Evolutionary conservation across 2,888 invertebrate genomes (phyloP), one percentile per base, ranked within the genome.

Genomic region (Palloptera scutellata): DNA sequence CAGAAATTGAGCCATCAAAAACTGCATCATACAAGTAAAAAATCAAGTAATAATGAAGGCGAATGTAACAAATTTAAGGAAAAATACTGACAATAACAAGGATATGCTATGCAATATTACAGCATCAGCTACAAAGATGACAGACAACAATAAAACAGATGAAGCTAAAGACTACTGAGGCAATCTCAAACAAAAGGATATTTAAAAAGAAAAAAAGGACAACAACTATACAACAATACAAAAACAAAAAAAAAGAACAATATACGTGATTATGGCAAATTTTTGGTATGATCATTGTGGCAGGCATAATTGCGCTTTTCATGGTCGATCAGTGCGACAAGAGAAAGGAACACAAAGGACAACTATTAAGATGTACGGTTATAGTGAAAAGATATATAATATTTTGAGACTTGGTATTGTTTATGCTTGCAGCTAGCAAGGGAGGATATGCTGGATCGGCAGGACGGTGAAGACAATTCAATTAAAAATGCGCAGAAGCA

Each of bases 281-380:
- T 68, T 30, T 68, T 68, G 64, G 60, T 20, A 52, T 60, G 60
- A 65, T 61, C 67, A 65, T 57, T 73, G 70, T 70, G 70, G 71
- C 64, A 65, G 58, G 67, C 55, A 68, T 68, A 73, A 72, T 72
- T 73, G 73, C 69, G 64, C 69, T 73, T 68, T 71, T 72, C 71
- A 71, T 70, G 66, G 61, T 67, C 68, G 64, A 69, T 73, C 73
- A 72, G 70, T 64, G 69, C 66, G 30, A 30, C 30, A 30, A 30
- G 30, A 30, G 30, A 30, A 30, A 30, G 30, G 30, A 30, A 62
- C 68, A 59, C 66, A 67, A 62, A 61, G 45, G 61, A 53, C 11
- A 17, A 62, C 19, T 20, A 45, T 67, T 57, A 70, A 60, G 67
- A 51, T 20, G 9, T 52, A 65, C 6, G 19, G 9, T 40, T 59